Evolutionary conservation across 1,140 invertebrate genomes (phyloP).

Genomic region (Eueides isabella): DNA sequence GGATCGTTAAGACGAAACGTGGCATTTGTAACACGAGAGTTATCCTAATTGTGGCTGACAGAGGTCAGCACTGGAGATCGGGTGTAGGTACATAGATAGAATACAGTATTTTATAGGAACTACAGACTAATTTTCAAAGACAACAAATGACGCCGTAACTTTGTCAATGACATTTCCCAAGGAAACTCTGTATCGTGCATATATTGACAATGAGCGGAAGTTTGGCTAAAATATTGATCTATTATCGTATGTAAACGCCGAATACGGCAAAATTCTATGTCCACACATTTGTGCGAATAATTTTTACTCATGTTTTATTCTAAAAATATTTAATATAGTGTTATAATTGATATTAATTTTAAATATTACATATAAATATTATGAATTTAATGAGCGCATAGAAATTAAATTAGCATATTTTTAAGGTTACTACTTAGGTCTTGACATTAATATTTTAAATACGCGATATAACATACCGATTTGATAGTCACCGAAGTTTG

Average conservation of each 20-base stretch:
- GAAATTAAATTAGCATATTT: no score
- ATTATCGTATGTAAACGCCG: conserved; percentile 36
- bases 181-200: conserved; percentile 59
- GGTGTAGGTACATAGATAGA: not conserved
- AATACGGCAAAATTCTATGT: not conserved
- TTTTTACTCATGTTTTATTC: no score
- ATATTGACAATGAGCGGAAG: conserved; percentile 55
- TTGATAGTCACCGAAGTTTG: not conserved
- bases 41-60: conserved; percentile 10
- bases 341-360: no score
- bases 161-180: conserved; percentile 29
- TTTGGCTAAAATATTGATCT: conserved; percentile 68
- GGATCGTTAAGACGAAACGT: not conserved
- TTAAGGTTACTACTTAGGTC: no score
- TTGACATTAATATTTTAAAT: no score
- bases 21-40: not conserved
- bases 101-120: not conserved
- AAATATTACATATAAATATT: no score
- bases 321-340: no score
- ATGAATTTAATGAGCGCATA: no score
- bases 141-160: not conserved
- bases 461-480: no score
- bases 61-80: conserved; percentile 3
- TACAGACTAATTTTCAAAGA: not conserved
- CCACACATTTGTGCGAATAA: no score